Conservation (phyloP, 2,797 vertebrate species). For the Intellagama lesueurii region DNA sequence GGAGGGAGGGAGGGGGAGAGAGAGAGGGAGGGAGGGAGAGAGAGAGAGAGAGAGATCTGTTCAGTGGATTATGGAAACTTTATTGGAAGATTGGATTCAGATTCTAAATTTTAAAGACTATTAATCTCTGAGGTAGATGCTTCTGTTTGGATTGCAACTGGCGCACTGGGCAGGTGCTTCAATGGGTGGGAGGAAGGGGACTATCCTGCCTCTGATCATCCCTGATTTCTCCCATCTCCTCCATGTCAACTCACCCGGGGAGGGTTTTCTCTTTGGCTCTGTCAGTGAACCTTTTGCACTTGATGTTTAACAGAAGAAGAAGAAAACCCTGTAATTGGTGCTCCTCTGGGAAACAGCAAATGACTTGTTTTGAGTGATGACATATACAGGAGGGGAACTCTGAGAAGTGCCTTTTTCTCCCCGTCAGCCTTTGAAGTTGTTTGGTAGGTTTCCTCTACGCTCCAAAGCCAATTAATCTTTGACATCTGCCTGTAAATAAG, state of each 20-base stretch:
- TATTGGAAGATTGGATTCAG: too few species aligned
- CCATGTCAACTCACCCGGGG: neutral
- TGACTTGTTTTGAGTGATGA: conserved; percentile 52
- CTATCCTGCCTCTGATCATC: neutral
- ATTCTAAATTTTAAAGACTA: too few species aligned
- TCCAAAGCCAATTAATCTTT: conserved; percentile 63
- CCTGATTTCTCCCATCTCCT: conserved; percentile 8
- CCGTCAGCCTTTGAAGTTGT: conserved; percentile 46
- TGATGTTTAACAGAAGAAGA: conserved; percentile 35
- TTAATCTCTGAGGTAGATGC: too few species aligned
- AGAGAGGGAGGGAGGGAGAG: too few species aligned
- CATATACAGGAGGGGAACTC: conserved; percentile 48
- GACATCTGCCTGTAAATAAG: conserved; percentile 62
- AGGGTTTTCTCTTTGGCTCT: conserved; percentile 37
- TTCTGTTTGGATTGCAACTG: neutral
- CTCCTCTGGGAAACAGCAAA: conserved; percentile 44
- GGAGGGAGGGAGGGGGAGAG: too few species aligned
- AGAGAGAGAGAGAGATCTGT: too few species aligned
- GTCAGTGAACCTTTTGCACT: conserved; percentile 35
- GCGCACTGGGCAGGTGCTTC: neutral
- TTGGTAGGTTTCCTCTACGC: conserved; percentile 56
- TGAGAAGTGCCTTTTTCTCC: conserved; percentile 33
- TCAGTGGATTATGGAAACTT: too few species aligned
- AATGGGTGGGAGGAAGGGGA: neutral
- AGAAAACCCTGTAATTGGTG: conserved; percentile 56